Conservation (phyloP, 2,888 invertebrate species). For the Papilio gigon region DNA sequence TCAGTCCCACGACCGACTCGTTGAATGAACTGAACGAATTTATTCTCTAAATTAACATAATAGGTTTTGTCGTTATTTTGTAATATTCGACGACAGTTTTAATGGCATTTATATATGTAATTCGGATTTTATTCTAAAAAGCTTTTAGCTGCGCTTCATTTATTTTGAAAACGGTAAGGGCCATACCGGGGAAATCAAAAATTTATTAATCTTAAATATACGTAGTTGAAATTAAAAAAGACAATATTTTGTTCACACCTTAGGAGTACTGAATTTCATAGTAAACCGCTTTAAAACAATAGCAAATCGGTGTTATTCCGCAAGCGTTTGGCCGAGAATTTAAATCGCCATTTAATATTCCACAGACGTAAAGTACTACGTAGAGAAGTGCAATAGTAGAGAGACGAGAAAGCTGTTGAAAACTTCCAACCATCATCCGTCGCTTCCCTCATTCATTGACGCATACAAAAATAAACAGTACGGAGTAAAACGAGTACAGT, state of each 20-base stretch:
- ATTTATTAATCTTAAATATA: no score
- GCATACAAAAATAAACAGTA: conserved; percentile 35
- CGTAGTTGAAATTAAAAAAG: no score
- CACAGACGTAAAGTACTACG: conserved; percentile 19
- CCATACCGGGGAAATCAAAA: background rate
- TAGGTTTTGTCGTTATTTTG: conserved; percentile 18
- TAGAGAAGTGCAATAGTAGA: conserved; percentile 16
- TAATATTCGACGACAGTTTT: conserved; percentile 33
- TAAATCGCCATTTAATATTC: conserved; percentile 14
- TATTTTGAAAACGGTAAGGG: background rate
- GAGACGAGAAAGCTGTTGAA: conserved; percentile 38
- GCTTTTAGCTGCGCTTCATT: background rate
- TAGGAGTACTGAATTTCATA: background rate
- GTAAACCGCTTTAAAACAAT: background rate
- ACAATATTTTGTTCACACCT: background rate
- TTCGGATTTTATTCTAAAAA: background rate
- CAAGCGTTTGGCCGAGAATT: background rate
- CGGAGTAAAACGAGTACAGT: conserved; percentile 24
- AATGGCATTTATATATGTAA: background rate
- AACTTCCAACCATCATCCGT: conserved; percentile 9
- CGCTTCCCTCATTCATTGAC: conserved; percentile 35
- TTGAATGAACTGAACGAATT: conserved; percentile 28
- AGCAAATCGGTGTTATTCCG: background rate
- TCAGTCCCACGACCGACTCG: conserved; percentile 19
- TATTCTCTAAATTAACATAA: conserved; percentile 36